Evolutionary conservation across 2,113 vertebrate genomes (phyloP).

Genomic region (Azemiops feae): DNA sequence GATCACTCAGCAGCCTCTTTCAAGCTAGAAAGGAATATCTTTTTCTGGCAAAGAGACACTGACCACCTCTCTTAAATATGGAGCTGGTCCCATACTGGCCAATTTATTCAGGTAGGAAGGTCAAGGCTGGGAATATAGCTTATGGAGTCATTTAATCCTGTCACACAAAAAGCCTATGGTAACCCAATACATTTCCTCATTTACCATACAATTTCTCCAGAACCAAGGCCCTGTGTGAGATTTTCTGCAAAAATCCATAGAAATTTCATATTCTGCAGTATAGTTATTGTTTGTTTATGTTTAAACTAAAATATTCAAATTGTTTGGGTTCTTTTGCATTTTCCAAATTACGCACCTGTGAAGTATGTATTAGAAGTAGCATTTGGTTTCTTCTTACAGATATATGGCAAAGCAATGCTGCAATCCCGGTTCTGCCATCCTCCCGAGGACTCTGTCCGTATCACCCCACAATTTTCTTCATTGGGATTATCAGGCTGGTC

Average conservation of each 20-base stretch:
- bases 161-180: neutral
- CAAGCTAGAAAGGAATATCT: neutral
- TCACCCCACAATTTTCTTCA: constrained; percentile 91
- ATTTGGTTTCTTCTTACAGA: constrained; percentile 94
- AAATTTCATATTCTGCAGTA: neutral
- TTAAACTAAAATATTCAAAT: neutral
- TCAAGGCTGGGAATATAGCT: neutral
- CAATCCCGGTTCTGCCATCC: constrained; percentile 95
- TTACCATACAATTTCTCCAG: neutral
- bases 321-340: neutral
- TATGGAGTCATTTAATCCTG: neutral
- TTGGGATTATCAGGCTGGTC: constrained; percentile 88
- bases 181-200: neutral
- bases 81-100: neutral
- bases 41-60: neutral
- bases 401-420: constrained; percentile 85
- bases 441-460: constrained; percentile 87
- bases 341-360: constrained; percentile 64
- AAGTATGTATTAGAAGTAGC: constrained; percentile 76
- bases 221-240: neutral
- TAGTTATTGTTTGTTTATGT: neutral
- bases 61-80: neutral
- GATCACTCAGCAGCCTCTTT: neutral
- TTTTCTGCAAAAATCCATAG: neutral
- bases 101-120: neutral